Conservation (phyloP, 1,140 invertebrate genomes). For the Tetragnatha versicolor region DNA sequence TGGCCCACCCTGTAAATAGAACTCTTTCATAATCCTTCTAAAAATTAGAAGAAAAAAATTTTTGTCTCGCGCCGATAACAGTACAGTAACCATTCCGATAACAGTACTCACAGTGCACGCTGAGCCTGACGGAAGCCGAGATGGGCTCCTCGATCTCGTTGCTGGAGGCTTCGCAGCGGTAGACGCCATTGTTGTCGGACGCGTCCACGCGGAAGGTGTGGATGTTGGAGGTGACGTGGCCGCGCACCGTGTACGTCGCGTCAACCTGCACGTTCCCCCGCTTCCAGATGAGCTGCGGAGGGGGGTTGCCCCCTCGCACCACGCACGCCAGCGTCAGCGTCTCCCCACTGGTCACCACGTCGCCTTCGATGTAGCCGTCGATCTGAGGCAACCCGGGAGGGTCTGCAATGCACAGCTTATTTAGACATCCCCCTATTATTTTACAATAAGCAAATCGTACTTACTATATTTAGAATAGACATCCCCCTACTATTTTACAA, state of each 20-base stretch:
- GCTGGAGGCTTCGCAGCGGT: conserved; percentile 91
- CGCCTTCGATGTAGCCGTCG: conserved; percentile 82
- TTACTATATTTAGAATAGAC: too few relatives aligned
- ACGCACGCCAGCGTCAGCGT: conserved; percentile 88
- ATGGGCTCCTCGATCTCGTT: conserved; percentile 83
- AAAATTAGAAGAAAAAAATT: too few relatives aligned
- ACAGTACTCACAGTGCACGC: conserved; percentile 86
- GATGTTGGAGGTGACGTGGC: conserved; percentile 81
- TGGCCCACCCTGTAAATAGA: too few relatives aligned
- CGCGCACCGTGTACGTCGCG: conserved; percentile 79
- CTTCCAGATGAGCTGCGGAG: conserved; percentile 57
- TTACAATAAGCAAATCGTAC: too few relatives aligned
- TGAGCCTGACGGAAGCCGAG: conserved; percentile 82
- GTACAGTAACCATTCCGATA: too few relatives aligned
- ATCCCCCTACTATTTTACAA: too few relatives aligned
- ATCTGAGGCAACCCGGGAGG: conserved; percentile 89
- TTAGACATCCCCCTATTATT: too few relatives aligned
- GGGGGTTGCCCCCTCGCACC: conserved; percentile 91
- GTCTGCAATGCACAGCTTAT: conserved; percentile 77
- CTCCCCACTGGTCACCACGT: conserved; percentile 81
- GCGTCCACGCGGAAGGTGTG: conserved; percentile 84
- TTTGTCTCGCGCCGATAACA: too few relatives aligned
- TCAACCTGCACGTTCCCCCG: conserved; percentile 82
- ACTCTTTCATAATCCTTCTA: too few relatives aligned
- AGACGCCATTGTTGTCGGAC: conserved; percentile 89